Evolutionary conservation across 2,888 invertebrate genomes (phyloP).

Genomic region (Megaustenia siamemsis): DNA sequence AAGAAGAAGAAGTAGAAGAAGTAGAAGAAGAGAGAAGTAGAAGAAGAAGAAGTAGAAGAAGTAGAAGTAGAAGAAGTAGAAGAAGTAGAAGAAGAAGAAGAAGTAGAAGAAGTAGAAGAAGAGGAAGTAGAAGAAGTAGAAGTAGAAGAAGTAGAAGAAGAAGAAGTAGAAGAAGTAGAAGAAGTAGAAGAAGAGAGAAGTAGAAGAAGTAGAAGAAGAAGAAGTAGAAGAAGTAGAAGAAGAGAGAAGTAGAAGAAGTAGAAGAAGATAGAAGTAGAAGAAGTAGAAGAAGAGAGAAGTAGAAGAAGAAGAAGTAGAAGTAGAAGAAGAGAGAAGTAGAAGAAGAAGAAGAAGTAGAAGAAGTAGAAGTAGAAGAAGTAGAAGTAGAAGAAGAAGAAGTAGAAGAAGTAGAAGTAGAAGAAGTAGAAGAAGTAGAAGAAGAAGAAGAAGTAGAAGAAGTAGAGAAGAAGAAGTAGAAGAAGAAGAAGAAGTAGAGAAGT

Average conservation of each 20-base stretch:
- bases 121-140: too few relatives aligned
- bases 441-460: too few relatives aligned
- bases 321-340: too few relatives aligned
- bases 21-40: neutral
- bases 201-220: neutral
- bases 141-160: neutral
- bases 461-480: too few relatives aligned
- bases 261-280: neutral
- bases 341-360: neutral
- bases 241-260: neutral
- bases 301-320: too few relatives aligned
- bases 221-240: neutral
- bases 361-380: too few relatives aligned
- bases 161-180: conserved; percentile 2
- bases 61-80: too few relatives aligned
- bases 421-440: neutral
- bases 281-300: neutral
- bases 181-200: neutral
- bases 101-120: neutral
- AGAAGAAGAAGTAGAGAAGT: neutral
- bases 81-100: neutral
- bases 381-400: neutral
- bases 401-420: neutral
- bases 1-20: neutral
- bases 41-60: neutral